Evolutionary conservation across 2,888 invertebrate genomes (phyloP).

Genomic region (Conops quadrifasciatus): DNA sequence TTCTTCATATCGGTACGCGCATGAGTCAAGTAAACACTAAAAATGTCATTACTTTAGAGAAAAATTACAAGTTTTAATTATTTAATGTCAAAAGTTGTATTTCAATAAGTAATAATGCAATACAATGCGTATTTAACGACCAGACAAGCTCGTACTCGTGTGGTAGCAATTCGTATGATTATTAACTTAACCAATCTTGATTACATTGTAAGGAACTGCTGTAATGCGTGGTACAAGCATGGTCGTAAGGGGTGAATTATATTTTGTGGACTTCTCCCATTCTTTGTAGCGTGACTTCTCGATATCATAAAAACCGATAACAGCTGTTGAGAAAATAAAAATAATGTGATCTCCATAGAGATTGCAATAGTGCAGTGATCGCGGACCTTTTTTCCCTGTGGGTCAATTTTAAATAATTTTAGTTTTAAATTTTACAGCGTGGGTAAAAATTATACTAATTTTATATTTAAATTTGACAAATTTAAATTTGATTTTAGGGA

Average conservation of each 20-base stretch:
- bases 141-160: too few relatives aligned
- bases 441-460: too few relatives aligned
- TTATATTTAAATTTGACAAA: too few relatives aligned
- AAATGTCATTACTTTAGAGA: too few relatives aligned
- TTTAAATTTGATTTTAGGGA: too few relatives aligned
- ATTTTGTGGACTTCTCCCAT: conserved; percentile 60
- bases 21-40: too few relatives aligned
- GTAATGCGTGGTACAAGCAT: conserved; percentile 61
- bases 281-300: conserved; percentile 47
- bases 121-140: too few relatives aligned
- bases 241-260: conserved; percentile 57
- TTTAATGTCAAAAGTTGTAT: too few relatives aligned
- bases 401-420: neutral
- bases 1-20: too few relatives aligned
- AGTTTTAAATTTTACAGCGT: neutral
- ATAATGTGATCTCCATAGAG: neutral
- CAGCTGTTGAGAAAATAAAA: conserved; percentile 47
- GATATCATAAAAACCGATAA: conserved; percentile 52
- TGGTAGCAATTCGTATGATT: too few relatives aligned
- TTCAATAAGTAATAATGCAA: too few relatives aligned
- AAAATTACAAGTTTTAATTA: too few relatives aligned
- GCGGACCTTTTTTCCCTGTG: conserved; percentile 47
- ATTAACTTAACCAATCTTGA: conserved; percentile 59
- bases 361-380: neutral
- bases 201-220: conserved; percentile 56